Conservation (phyloP, 1,140 invertebrate genomes). For the Zophobas morio region DNA sequence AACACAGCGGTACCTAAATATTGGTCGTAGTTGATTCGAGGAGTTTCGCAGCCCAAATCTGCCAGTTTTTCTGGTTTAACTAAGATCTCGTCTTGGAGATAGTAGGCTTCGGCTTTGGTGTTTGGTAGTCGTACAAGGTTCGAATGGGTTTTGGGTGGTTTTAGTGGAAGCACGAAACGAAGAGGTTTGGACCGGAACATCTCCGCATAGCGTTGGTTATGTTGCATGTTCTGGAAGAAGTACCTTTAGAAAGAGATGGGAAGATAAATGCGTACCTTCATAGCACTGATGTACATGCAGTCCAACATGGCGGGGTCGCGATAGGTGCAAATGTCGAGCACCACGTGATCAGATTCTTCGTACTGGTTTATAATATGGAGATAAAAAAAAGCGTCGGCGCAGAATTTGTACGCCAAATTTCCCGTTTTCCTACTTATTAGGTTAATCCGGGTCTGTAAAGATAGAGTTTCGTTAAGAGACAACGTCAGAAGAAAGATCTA, state of each 20-base stretch:
- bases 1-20: conserved; percentile 71
- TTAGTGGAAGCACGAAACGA: conserved; percentile 77
- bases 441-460: conserved; percentile 81
- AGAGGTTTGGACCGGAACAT: conserved; percentile 85
- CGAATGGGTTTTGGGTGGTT: conserved; percentile 37
- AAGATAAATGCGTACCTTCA: conserved; percentile 74
- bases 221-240: conserved; percentile 77
- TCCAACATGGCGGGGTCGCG: conserved; percentile 86
- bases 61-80: conserved; percentile 79
- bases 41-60: conserved; percentile 87
- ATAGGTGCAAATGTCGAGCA: conserved; percentile 89
- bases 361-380: conserved; percentile 93
- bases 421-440: conserved; percentile 78
- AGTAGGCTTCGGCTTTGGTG: conserved; percentile 71
- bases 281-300: conserved; percentile 87
- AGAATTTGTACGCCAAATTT: conserved; percentile 73
- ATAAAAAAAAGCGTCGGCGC: conserved; percentile 85
- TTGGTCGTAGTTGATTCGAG: conserved; percentile 82
- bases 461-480: neutral
- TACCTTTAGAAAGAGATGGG: neutral
- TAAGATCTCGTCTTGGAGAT: conserved; percentile 69
- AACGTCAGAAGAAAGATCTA: conserved; percentile 62
- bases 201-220: conserved; percentile 83
- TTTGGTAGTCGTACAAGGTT: conserved; percentile 70
- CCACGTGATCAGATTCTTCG: conserved; percentile 79